Percentiles rank a stretch among this genome's conserved stretches.
Conservation (phyloP, 2,113 vertebrate species). For the Nansenia antarctica region DNA sequence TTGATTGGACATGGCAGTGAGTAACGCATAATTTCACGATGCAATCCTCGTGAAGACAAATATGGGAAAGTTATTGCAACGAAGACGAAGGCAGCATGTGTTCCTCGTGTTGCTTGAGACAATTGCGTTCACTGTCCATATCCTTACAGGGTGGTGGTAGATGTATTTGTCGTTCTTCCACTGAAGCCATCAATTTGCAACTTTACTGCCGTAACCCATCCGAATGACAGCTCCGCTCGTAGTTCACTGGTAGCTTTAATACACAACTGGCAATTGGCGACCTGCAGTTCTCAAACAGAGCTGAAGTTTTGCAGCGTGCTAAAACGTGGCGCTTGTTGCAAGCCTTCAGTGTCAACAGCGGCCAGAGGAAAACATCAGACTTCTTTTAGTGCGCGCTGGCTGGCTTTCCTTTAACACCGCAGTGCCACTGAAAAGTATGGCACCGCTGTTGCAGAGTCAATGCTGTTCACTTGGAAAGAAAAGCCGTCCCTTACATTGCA, state of each 20-base stretch:
- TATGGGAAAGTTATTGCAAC: conserved; percentile 32
- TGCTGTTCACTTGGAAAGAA: background rate
- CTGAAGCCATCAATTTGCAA: conserved; percentile 2
- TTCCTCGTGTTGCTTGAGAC: conserved; percentile 42
- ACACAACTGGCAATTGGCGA: conserved; percentile 6
- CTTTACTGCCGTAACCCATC: background rate
- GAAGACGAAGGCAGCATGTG: conserved; percentile 47
- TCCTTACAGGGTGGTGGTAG: background rate
- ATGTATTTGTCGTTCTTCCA: conserved; percentile 1
- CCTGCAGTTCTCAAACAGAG: conserved; percentile 22
- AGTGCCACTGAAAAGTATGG: background rate
- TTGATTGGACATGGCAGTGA: too few relatives aligned
- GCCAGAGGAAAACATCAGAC: conserved; percentile 30
- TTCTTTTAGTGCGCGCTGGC: conserved; percentile 32
- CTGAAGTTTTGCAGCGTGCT: conserved; percentile 31
- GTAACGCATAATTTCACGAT: background rate
- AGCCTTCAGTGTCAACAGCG: conserved; percentile 60
- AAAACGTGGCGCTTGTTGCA: conserved; percentile 60
- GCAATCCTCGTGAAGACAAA: background rate
- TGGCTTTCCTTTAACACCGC: conserved; percentile 10
- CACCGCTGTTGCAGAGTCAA: background rate
- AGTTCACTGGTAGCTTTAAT: background rate
- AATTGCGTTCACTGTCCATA: background rate
- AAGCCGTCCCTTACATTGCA: background rate
- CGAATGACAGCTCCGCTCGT: background rate